phyloP scores from a whole-genome alignment of 2,797 vertebrate species.

The Smutsia temminckii region DNA sequence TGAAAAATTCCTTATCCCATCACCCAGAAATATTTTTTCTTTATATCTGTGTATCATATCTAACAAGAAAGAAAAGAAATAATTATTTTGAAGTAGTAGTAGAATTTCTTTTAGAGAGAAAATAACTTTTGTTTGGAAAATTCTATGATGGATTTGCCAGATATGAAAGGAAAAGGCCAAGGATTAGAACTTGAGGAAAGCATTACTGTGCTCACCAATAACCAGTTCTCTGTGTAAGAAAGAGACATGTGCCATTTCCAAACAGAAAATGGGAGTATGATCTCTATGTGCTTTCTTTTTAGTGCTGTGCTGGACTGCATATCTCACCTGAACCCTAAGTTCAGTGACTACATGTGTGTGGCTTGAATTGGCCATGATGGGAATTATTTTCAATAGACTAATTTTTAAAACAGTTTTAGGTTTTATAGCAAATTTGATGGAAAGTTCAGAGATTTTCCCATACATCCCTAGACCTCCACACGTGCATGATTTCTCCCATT shows the following conservation, averaged over 20 bases:
- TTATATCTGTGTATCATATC: not conserved
- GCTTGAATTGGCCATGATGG: not conserved
- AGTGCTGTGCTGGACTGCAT: not conserved
- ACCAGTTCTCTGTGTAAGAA: not conserved
- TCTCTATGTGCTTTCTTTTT: not conserved
- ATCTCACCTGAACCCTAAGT: not conserved
- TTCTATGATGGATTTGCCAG: not conserved
- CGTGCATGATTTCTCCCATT: not conserved
- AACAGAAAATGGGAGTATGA: not conserved
- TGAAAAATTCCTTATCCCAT: not conserved
- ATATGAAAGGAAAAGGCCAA: not conserved
- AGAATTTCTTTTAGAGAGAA: conserved; percentile 4
- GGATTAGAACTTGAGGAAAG: not conserved
- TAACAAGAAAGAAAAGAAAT: not conserved
- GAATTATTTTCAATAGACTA: not conserved
- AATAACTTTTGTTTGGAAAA: conserved; percentile 3
- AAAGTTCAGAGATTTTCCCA: not conserved
- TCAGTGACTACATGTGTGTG: not conserved
- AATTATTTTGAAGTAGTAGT: not conserved
- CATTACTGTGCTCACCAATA: not conserved
- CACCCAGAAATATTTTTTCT: not conserved
- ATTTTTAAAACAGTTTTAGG: conserved; percentile 25
- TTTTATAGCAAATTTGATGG: not conserved
- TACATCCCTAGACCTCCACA: not conserved
- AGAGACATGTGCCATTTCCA: not conserved